phyloP scores from a whole-genome alignment of 2,797 vertebrate genomes.

The Spinus olivaceus region DNA sequence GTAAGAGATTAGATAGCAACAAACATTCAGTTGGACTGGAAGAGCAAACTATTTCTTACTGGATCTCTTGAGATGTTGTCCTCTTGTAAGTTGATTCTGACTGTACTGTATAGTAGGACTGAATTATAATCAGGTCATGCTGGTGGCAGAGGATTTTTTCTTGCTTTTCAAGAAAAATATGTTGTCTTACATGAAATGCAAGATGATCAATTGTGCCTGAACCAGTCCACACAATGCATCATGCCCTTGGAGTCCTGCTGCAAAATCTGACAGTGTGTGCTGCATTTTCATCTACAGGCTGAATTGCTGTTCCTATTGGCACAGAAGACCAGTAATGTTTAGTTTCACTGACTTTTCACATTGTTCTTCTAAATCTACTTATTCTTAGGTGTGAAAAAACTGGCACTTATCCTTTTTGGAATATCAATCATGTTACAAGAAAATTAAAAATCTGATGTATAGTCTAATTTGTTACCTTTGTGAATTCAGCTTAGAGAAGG shows the following conservation, averaged over 20 bases:
- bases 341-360: neutral
- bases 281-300: neutral
- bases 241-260: neutral
- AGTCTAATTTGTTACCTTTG: neutral
- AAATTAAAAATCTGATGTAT: neutral
- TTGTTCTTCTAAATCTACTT: neutral
- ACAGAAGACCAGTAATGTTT: neutral
- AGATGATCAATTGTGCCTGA: neutral
- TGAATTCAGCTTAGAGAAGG: neutral
- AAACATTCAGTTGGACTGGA: neutral
- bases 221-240: neutral
- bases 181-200: neutral
- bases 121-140: neutral
- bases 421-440: neutral
- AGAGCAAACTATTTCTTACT: neutral
- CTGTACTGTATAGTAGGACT: neutral
- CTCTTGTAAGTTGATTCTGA: neutral
- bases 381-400: neutral
- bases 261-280: neutral
- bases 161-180: neutral
- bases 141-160: neutral
- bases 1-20: neutral
- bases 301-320: neutral
- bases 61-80: neutral
- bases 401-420: neutral